Conservation (phyloP, 2,888 invertebrate species). For the Noctua pronuba region DNA sequence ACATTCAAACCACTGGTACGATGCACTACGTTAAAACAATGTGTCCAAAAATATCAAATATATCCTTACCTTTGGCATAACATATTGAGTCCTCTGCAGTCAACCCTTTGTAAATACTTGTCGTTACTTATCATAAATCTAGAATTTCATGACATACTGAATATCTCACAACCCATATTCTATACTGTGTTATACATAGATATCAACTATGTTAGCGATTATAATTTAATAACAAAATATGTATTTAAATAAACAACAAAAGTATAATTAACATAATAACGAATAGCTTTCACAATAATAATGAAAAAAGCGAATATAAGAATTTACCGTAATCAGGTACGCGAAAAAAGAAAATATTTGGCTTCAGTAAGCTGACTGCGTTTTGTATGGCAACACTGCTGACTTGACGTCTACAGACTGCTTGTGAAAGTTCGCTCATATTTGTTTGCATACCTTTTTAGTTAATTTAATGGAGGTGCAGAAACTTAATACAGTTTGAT, state of each 20-base stretch:
- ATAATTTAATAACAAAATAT: slow-evolving; percentile 61
- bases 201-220: slow-evolving; percentile 47
- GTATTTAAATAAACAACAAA: slow-evolving; percentile 65
- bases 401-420: slow-evolving; percentile 50
- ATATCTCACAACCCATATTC: slow-evolving; percentile 65
- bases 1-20: slow-evolving; percentile 40
- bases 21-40: slow-evolving; percentile 59
- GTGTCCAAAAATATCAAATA: slow-evolving; percentile 69
- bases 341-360: slow-evolving; percentile 68
- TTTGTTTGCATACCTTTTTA: no score
- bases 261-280: slow-evolving; percentile 66
- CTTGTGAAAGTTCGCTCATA: slow-evolving; percentile 30
- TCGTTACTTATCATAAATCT: slow-evolving; percentile 54
- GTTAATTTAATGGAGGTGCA: background rate
- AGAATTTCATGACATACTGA: slow-evolving; percentile 58
- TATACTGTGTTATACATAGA: slow-evolving; percentile 30
- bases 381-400: slow-evolving; percentile 70
- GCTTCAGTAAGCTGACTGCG: slow-evolving; percentile 67
- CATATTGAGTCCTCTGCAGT: slow-evolving; percentile 43
- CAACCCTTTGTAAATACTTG: slow-evolving; percentile 64
- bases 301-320: slow-evolving; percentile 60
- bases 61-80: slow-evolving; percentile 65
- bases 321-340: slow-evolving; percentile 70
- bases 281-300: slow-evolving; percentile 64
- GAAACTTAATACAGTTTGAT: background rate